phyloP scores from a whole-genome alignment of 2,113 vertebrate genomes.

The Etheostoma cragini region DNA sequence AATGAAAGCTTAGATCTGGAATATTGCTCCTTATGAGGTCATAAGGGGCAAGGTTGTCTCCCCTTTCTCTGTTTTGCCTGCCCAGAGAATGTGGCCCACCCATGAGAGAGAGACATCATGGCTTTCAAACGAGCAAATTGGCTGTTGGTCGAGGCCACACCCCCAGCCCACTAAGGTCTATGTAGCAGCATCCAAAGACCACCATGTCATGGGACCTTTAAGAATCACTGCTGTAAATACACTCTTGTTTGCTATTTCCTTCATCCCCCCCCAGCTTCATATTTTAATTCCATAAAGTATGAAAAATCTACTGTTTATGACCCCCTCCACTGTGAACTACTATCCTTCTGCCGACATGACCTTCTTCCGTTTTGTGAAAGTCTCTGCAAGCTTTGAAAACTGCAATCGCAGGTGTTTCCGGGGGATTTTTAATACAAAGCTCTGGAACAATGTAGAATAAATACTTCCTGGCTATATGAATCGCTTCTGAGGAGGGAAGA shows the following conservation, averaged over 20 bases:
- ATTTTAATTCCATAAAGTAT: conserved; percentile 26
- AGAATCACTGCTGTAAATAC: background rate
- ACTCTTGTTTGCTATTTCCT: background rate
- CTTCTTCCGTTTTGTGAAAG: conserved; percentile 20
- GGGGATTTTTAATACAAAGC: conserved; percentile 43
- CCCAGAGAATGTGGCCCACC: no score
- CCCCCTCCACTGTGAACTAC: conserved; percentile 3
- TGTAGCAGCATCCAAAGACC: no score
- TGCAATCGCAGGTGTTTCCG: background rate
- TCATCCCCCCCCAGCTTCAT: background rate
- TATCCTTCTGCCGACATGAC: conserved; percentile 21
- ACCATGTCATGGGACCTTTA: no score
- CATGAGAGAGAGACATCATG: no score
- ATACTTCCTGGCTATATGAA: conserved; percentile 34
- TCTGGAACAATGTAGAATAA: conserved; percentile 52
- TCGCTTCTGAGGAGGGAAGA: conserved; percentile 4
- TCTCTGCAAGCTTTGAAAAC: conserved; percentile 28
- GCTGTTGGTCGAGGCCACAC: no score
- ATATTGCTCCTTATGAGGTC: no score
- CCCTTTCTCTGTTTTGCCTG: no score
- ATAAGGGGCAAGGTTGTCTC: no score
- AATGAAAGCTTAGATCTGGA: no score
- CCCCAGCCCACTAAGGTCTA: no score
- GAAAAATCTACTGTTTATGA: conserved; percentile 18
- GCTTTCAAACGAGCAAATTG: no score